These are phyloP conservation scores for Arctia plantaginis DNA, from an alignment of 2,888 invertebrate genomes.

Conservation along the genomic window DNA sequence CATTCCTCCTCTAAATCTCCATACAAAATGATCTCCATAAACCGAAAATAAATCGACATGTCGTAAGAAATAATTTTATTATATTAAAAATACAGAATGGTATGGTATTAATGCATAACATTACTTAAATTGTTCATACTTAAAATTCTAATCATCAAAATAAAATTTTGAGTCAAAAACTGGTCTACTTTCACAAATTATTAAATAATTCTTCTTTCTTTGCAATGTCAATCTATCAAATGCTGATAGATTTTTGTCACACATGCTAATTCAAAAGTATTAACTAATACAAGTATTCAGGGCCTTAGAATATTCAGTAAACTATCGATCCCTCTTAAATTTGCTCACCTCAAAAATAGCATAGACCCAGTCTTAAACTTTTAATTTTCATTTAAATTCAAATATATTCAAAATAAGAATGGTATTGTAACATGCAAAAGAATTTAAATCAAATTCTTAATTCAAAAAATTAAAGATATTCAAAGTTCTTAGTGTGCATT, in stretches of 20 bases:
- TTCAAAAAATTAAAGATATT: conserved; percentile 46
- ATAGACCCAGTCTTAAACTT: background rate
- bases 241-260: background rate
- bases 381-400: background rate
- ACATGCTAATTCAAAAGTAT: background rate
- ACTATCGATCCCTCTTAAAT: too few species aligned
- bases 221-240: too few species aligned
- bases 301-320: too few species aligned
- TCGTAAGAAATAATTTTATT: conserved; percentile 1
- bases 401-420: background rate
- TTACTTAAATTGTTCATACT: background rate
- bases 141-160: background rate
- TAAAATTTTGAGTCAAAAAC: too few species aligned
- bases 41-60: background rate
- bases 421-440: background rate
- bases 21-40: background rate
- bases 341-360: background rate
- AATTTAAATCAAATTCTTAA: conserved; percentile 38
- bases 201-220: background rate
- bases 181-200: background rate
- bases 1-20: too few species aligned
- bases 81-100: conserved; percentile 1
- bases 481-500: conserved; percentile 51
- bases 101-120: background rate
- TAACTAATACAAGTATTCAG: too few species aligned